Conservation (phyloP, 2,797 vertebrate genomes). For the Rhyacichthys aspro region DNA sequence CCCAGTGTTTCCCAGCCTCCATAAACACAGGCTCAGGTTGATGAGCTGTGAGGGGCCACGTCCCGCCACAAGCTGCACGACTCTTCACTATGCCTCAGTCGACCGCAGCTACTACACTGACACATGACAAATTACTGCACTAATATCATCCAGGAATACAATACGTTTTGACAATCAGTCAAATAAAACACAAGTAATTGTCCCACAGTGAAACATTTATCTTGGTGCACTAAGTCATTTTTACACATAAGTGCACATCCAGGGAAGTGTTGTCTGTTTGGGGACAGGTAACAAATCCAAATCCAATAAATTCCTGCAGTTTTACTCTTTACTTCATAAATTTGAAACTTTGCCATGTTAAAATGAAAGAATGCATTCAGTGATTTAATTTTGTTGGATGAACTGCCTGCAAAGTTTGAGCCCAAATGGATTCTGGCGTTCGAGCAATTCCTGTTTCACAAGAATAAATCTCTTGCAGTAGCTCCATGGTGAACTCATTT, state of each 20-base stretch:
- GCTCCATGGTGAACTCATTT: constrained; percentile 20
- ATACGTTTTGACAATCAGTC: background rate
- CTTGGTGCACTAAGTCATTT: background rate
- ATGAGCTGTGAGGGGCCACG: constrained; percentile 63
- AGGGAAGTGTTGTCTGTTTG: constrained; percentile 3
- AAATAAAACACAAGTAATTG: background rate
- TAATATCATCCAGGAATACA: background rate
- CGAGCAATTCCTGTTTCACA: constrained; percentile 17
- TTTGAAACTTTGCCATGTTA: constrained; percentile 2
- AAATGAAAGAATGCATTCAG: constrained; percentile 9
- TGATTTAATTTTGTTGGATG: constrained; percentile 8
- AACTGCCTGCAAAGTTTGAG: constrained; percentile 22
- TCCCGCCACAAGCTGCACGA: constrained; percentile 29
- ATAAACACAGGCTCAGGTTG: constrained; percentile 66
- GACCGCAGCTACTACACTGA: background rate
- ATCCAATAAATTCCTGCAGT: background rate
- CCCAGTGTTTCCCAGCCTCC: constrained; percentile 50
- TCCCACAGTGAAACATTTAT: constrained; percentile 1
- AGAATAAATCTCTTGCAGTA: constrained; percentile 18
- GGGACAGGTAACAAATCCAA: constrained; percentile 4
- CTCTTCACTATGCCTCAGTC: constrained; percentile 4
- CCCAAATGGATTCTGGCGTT: constrained; percentile 18
- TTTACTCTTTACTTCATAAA: constrained; percentile 3
- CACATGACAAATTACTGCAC: background rate
- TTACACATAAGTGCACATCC: background rate